Evolutionary conservation across 2,888 invertebrate species (phyloP), one percentile per base, ranked within the genome.

Genomic region (Chalcosyrphus nemorum): DNA sequence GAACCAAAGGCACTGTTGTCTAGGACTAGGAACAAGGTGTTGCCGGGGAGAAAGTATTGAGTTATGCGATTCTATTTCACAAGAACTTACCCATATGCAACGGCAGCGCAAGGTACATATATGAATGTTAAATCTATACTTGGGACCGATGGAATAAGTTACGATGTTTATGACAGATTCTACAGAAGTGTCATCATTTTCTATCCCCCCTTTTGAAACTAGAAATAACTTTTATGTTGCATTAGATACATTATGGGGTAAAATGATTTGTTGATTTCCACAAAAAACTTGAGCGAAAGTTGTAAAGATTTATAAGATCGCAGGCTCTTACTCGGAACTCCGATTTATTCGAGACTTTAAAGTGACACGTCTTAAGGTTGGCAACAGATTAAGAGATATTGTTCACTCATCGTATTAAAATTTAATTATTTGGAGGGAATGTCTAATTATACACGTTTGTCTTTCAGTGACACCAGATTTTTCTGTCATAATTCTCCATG

Each of bases 1-100:
- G 78, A 78, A 74, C 68, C 47, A 29, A n/a, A n/a, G 2, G 24
- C 4, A 4, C 13, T 32, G 27, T 13, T 47, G 7, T 43, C 7
- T 35, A 32, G 24, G 15, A 38, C 29, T 43, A n/a, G 24, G 41
- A 5, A 52, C 52, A 61, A 65, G 65, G 74, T 74, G 72, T 81
- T 71, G 57, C 59, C 21, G 50, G 57, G 63, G 19, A 7, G 50
- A 66, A 63, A 38, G 45, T 81, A 71, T 77, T 81, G 77, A 76
- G 59, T 77, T 71, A 77, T 81, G 65, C 11, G 59, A 72, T 66
- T 77, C 63, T 11, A 61, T 35, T 45, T 71, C 1, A 52, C n/a
- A 17, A 43, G 43, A 15, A 59, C 3, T 43, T 35, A 56, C 19
- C 35, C 15, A 59, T 11, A 45, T 17, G 24, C 35, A 66, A 27